Base-by-base conservation (phyloP, 2,888 invertebrate genomes). In the Protonemura montana region DNA sequence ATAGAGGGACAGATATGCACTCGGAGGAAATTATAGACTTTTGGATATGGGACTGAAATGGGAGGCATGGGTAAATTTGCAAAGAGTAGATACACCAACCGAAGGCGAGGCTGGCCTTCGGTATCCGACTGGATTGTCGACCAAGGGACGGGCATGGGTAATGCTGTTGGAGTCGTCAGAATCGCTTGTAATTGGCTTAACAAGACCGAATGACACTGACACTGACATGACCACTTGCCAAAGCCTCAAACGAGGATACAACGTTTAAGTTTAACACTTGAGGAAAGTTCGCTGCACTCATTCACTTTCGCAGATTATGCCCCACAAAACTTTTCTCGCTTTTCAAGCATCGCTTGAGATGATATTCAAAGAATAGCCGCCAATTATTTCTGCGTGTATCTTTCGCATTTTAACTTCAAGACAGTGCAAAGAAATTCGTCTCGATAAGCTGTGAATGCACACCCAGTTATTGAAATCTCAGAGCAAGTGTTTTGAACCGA, bases 301-400 rank as follows among this genome's bases (percentile, higher is more conserved):
- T 28, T 76, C 59, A 28, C 28, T 81, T 81, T 30, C 81, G 28
- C 81, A 59, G 84, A 84, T 84, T 76, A 76, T 30, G 21, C 27
- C 41, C 42, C 28, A 76, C 76, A 84, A 84, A 76, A 84, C 28
- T 29, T 81, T 81, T 10, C 28, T 81, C 30, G n/a, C 28, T 7
- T 81, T 81, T 81, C 29, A 42, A 28, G 59, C 26, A 76, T 84
- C 76, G 59, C 16, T 21, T 26, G 76, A 83, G 59, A 83, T 42
- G 27, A 84, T 25, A 16, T 76, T 26, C 84, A 84, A 84, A 84
- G 84, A 84, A 84, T 29, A 30, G 21, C 84, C 84, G 84, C 84
- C 84, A 84, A 84, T 84, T 84, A 84, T 84, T 84, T 29, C 26
- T 42, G 27, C 83, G 27, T 76, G 27, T 84, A 42, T 76, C 29